Percentiles rank a stretch among this genome's conserved stretches.
Evolutionary conservation across 2,797 vertebrate species (phyloP).

Genomic region (Carapus acus): DNA sequence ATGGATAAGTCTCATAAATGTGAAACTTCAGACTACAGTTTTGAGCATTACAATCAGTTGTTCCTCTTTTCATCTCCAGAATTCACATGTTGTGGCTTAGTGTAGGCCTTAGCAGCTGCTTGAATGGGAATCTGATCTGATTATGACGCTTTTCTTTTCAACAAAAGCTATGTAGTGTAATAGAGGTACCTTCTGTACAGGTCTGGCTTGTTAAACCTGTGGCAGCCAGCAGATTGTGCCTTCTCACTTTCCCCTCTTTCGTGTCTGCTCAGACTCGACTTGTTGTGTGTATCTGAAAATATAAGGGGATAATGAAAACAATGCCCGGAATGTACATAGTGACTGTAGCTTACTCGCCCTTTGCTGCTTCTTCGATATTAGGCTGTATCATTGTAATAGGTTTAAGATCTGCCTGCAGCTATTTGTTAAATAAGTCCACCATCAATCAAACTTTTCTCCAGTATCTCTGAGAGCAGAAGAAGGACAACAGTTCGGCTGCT

Average conservation of each 20-base stretch:
- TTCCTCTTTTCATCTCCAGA: too few relatives aligned
- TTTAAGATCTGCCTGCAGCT: too few relatives aligned
- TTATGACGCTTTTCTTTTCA: too few relatives aligned
- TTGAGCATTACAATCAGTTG: too few relatives aligned
- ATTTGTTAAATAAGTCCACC: neutral
- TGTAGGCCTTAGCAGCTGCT: too few relatives aligned
- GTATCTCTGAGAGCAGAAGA: neutral
- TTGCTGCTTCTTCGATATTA: neutral
- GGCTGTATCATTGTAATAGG: too few relatives aligned
- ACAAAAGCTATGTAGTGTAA: too few relatives aligned
- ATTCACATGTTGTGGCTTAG: too few relatives aligned
- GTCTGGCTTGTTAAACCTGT: neutral
- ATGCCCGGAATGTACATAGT: too few relatives aligned
- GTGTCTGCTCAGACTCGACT: neutral
- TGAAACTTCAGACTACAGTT: too few relatives aligned
- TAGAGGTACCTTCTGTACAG: neutral
- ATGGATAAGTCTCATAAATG: too few relatives aligned
- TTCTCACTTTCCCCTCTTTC: neutral
- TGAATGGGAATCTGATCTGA: neutral
- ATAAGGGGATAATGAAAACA: neutral
- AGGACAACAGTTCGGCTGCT: neutral
- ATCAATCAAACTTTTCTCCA: neutral
- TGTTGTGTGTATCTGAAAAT: neutral
- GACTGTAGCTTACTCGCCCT: too few relatives aligned
- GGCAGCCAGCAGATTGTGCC: neutral